A percentile compares a stretch with the other conserved stretches of the same genome.
Conservation (phyloP, 2,113 vertebrate genomes). For the Bothrops jararaca region DNA sequence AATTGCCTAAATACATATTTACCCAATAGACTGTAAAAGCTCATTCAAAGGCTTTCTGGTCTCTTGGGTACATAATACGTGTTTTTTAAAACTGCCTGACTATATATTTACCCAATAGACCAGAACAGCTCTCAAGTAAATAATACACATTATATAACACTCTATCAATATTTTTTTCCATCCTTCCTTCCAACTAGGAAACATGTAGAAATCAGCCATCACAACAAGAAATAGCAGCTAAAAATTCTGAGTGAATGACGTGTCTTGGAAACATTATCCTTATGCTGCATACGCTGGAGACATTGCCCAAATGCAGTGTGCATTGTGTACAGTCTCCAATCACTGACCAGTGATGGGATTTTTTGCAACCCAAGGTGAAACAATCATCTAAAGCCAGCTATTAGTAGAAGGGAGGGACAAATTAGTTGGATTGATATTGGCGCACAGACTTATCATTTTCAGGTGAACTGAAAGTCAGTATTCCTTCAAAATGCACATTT, state of each 20-base stretch:
- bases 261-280: neutral
- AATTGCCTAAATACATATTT: slow-evolving; percentile 72
- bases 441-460: neutral
- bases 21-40: slow-evolving; percentile 70
- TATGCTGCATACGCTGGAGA: neutral
- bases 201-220: slow-evolving; percentile 13
- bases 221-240: slow-evolving; percentile 8
- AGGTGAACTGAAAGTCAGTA: neutral
- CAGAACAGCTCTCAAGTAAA: slow-evolving; percentile 66
- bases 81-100: slow-evolving; percentile 64
- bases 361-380: neutral
- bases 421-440: neutral
- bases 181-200: slow-evolving; percentile 26
- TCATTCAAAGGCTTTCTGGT: slow-evolving; percentile 67
- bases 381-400: neutral
- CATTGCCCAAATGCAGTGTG: neutral
- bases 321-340: neutral
- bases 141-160: slow-evolving; percentile 58
- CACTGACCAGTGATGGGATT: neutral
- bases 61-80: slow-evolving; percentile 65
- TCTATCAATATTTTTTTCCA: neutral
- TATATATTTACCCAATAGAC: slow-evolving; percentile 69
- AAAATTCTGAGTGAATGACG: neutral
- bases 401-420: neutral
- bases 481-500: neutral